Evolutionary conservation across 64 coral and sea anemone genomes (phyloP).

Genomic region (Dendronephthya gigantea): DNA sequence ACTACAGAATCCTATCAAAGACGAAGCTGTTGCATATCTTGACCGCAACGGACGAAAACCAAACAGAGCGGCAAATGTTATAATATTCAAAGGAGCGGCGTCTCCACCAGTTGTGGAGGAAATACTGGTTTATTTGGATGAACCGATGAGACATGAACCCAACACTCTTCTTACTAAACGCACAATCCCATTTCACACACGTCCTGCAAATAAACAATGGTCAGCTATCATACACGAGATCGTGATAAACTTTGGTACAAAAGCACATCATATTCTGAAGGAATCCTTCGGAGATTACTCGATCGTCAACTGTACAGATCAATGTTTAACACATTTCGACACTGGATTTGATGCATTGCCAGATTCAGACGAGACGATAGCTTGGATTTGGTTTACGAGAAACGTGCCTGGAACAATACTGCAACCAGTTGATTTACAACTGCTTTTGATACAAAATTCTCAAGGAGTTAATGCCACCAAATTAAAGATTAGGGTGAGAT

Average conservation of each 20-base stretch:
- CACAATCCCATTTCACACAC: conserved; percentile 25
- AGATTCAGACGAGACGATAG: not conserved
- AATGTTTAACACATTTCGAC: conserved; percentile 11
- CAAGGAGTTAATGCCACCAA: too few relatives aligned
- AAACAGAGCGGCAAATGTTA: conserved; percentile 28
- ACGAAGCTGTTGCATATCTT: conserved; percentile 29
- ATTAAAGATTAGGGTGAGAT: too few relatives aligned
- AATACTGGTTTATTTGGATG: conserved; percentile 37
- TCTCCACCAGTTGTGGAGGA: conserved; percentile 31
- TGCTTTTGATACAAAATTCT: too few relatives aligned
- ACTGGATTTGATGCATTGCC: not conserved
- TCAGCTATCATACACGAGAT: not conserved
- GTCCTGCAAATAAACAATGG: not conserved
- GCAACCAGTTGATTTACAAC: too few relatives aligned
- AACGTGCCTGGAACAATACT: conserved; percentile 13
- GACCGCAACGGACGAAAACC: conserved; percentile 38
- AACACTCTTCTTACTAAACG: not conserved
- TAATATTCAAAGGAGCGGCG: conserved; percentile 40
- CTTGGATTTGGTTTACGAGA: conserved; percentile 42
- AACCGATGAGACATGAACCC: conserved; percentile 14
- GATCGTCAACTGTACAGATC: conserved; percentile 21
- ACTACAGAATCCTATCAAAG: conserved; percentile 46
- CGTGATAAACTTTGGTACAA: not conserved
- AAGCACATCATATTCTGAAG: conserved; percentile 14
- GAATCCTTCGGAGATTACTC: conserved; percentile 62